Evolutionary conservation across 2,888 invertebrate species (phyloP).

Genomic region (Tricholauxania praeusta): DNA sequence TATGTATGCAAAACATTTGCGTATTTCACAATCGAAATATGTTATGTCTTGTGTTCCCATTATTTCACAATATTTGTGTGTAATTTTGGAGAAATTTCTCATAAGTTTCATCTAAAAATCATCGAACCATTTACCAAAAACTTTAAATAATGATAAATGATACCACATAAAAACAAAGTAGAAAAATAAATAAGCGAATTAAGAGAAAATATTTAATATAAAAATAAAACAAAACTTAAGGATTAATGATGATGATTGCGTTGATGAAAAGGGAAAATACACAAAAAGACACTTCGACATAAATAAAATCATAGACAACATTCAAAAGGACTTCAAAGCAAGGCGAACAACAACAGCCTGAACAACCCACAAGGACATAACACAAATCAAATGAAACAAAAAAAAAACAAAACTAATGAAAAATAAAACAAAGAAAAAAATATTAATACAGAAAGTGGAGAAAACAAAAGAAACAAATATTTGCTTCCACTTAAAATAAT

Average conservation of each 20-base stretch:
- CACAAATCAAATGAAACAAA: background rate
- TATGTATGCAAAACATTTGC: too few relatives aligned
- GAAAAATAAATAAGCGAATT: too few relatives aligned
- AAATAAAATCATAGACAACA: background rate
- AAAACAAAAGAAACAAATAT: slow-evolving; percentile 12
- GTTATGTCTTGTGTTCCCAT: too few relatives aligned
- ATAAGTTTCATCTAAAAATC: too few relatives aligned
- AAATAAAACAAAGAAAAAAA: slow-evolving; percentile 2
- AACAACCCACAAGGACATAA: background rate
- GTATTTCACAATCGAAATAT: too few relatives aligned
- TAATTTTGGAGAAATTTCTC: too few relatives aligned
- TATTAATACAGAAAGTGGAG: background rate
- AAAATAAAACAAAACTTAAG: background rate
- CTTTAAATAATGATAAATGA: too few relatives aligned
- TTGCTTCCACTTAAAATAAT: slow-evolving; percentile 10
- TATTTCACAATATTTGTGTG: too few relatives aligned
- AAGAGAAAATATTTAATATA: too few relatives aligned
- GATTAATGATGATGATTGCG: slow-evolving; percentile 17
- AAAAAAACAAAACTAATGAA: background rate
- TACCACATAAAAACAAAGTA: too few relatives aligned
- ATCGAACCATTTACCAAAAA: too few relatives aligned
- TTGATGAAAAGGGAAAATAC: slow-evolving; percentile 6
- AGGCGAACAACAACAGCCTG: background rate
- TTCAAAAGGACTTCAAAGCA: background rate
- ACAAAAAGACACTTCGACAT: slow-evolving; percentile 8